Conservation (phyloP, 2,888 invertebrate genomes). For the Hemicrepidius hirtus region DNA sequence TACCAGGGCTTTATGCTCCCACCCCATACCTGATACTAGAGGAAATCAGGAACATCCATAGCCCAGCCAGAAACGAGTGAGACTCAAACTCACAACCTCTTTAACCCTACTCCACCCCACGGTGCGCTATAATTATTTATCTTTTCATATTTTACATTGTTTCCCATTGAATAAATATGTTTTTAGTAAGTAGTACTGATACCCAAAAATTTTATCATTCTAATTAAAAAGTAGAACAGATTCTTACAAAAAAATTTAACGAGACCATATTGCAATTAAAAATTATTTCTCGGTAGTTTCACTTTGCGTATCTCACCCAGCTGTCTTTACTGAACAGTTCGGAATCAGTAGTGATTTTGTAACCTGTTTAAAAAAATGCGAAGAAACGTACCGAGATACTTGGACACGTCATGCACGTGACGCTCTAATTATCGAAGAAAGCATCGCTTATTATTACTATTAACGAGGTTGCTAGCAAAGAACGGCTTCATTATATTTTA, state of each 20-base stretch:
- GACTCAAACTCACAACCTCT: no score
- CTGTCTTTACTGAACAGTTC: constrained; percentile 18
- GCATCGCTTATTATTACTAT: background rate
- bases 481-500: constrained; percentile 3
- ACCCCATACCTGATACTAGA: no score
- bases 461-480: constrained; percentile 19
- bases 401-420: constrained; percentile 25
- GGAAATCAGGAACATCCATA: no score
- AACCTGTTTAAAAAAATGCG: constrained; percentile 16
- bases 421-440: constrained; percentile 31
- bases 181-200: no score
- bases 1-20: no score
- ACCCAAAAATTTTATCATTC: no score
- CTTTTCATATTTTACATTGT: no score
- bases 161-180: no score
- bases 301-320: constrained; percentile 16
- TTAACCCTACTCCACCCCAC: no score
- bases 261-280: constrained; percentile 15
- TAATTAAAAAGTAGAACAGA: background rate
- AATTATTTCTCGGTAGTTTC: constrained; percentile 6
- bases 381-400: background rate
- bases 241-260: constrained; percentile 1
- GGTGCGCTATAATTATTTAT: no score
- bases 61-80: no score
- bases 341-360: background rate